phyloP scores from a whole-genome alignment of 2,113 vertebrate species.

The Phalacrocorax pelagicus region DNA sequence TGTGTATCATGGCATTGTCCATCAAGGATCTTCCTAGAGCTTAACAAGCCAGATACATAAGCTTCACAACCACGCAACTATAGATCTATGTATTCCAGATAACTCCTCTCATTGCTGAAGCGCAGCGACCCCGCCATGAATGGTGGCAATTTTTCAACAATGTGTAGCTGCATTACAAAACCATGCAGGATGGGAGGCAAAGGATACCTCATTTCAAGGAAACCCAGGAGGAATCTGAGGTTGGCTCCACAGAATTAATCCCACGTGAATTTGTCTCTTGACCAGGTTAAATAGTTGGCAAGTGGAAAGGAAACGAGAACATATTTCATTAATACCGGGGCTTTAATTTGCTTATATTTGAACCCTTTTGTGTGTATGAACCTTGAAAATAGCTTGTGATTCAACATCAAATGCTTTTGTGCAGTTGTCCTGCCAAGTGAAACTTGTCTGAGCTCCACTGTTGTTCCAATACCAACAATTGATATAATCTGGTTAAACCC shows the following conservation, averaged over 20 bases:
- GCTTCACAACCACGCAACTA: conserved; percentile 30
- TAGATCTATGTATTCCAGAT: conserved; percentile 43
- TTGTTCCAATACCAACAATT: conserved; percentile 55
- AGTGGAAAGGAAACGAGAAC: background rate
- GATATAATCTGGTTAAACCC: conserved; percentile 40
- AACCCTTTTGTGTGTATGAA: background rate
- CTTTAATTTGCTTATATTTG: conserved; percentile 47
- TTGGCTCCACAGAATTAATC: conserved; percentile 2
- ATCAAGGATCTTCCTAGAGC: conserved; percentile 19
- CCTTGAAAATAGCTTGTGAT: conserved; percentile 38
- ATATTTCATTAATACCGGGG: conserved; percentile 17
- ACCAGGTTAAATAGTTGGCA: conserved; percentile 53
- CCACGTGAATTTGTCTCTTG: background rate
- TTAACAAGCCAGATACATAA: conserved; percentile 3
- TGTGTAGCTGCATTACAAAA: conserved; percentile 48
- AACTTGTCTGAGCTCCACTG: conserved; percentile 27
- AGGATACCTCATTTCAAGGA: conserved; percentile 42
- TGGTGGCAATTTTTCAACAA: conserved; percentile 63
- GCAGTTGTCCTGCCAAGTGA: conserved; percentile 41
- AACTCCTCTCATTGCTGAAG: conserved; percentile 56
- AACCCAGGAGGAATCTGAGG: conserved; percentile 1
- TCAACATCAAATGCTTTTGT: conserved; percentile 34
- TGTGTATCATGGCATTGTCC: background rate
- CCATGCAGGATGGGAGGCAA: background rate
- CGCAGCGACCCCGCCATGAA: conserved; percentile 17